Evolutionary conservation across 2,888 invertebrate species (phyloP), one percentile per base, ranked within the genome.

Genomic region (Latrodectus hesperus): DNA sequence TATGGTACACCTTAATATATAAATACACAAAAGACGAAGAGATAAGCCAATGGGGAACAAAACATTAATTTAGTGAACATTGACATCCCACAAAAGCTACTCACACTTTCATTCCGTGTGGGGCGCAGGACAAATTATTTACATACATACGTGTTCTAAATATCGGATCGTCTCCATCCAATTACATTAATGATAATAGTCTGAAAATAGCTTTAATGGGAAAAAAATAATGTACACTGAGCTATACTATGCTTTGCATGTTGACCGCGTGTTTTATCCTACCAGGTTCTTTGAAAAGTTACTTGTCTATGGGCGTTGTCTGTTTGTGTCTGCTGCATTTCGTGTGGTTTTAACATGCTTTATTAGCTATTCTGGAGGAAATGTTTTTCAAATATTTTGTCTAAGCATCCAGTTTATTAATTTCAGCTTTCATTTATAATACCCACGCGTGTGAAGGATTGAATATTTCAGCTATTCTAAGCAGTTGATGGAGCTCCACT

Each of bases 171-270:
- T 85, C 72, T 81, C 72, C 67, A 87, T 87, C 87, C 87, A 82
- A 87, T 87, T 87, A 87, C 82, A 82, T 82, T 87, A 87, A 87
- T 87, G 87, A 82, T 87, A 87, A 87, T 82, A 77, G 76, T 71
- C 82, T 78, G 87, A 82, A 87, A 87, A 87, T 87, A 87, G 82
- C 77, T 82, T 87, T 77, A 82, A 87, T 78, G 77, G 71, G 70
- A 38, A 75, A 38, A 51, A 78, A 51, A 64, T 74, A 68, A 75
- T 70, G 60, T 74, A 75, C 55, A 70, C 73, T 65, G 72, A 76
- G 65, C 79, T 60, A n/a, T n/a, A 49, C 52, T 74, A 52, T 74
- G 60, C 77, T 84, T 84, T 84, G 78, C 78, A 84, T 84, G 84
- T 82, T 17, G 11, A 17, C 52, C 17, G 78, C 76, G 86, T 86